Evolutionary conservation across 2,888 invertebrate genomes (phyloP), one percentile per base, ranked within the genome.

Genomic region (Parnassius mnemosyne): DNA sequence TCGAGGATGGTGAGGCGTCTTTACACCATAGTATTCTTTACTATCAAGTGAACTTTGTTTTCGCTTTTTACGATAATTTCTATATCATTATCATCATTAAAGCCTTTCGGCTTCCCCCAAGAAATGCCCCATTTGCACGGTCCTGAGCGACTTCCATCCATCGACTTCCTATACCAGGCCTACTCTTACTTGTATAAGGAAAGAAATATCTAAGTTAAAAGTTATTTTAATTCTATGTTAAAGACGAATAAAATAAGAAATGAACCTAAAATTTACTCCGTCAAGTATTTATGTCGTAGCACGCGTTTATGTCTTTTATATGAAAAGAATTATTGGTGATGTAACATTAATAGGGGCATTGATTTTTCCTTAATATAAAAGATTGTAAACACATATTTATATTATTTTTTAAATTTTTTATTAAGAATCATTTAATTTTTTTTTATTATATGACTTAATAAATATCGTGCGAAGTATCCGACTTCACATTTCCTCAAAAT

Each of bases 271-370:
- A 10, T 50, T 50, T 5, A 50, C 13, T 50, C 50, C 1, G 20
- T 13, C 20, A 12, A 3, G 13, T 12, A 9, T 50, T 50, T 1
- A 10, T 20, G 3, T 34, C 16, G 9, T 55, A 5, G 13, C 13
- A n/a, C 54, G 62, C 62, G 58, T 63, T 54, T 44, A 58, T 44
- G 50, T 63, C 58, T 63, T 63, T 63, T 63, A 16, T 57, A 50
- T 51, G 50, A 11, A 63, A 62, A 7, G 25, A 42, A 25, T 9
- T 20, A 16, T 13, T 1, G 10, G 13, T 3, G 3, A 49, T 49
- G 9, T 13, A 10, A 10, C 10, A 10, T 16, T 13, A 16, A 9
- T 13, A 13, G 3, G 16, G 16, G 16, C 13, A 12, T 10, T 13
- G n/a, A 13, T 49, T n/a, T 49, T 49, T 49, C 49, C n/a, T 1